These are phyloP conservation scores for Pardalotus punctatus DNA, from an alignment of 2,113 vertebrate species.

Conservation along the genomic window DNA sequence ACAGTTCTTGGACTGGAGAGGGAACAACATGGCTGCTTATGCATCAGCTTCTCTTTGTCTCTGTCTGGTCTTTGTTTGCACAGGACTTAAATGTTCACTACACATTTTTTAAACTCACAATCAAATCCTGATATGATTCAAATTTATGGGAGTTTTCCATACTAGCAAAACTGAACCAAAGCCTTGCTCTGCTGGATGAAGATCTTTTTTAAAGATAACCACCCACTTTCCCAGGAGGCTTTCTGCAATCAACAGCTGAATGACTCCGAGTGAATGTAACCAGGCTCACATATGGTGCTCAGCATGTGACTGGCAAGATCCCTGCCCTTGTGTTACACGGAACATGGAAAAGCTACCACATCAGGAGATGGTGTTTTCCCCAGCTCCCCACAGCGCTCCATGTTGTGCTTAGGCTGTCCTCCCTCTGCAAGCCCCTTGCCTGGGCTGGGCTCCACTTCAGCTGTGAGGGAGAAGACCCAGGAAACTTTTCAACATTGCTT, in stretches of 20 bases:
- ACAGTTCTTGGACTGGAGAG: background rate
- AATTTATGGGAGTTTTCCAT: background rate
- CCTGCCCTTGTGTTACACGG: background rate
- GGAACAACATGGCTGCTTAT: background rate
- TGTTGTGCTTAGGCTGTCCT: background rate
- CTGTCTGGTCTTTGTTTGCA: slow-evolving; percentile 9
- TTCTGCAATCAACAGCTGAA: background rate
- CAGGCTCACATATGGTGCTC: background rate
- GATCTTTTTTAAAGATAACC: background rate
- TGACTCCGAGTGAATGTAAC: background rate
- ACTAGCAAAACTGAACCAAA: background rate
- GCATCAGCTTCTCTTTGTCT: background rate
- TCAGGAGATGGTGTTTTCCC: background rate
- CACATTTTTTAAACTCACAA: background rate
- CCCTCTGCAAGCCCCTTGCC: background rate
- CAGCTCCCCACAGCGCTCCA: fast-evolving
- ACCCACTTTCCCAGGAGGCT: background rate
- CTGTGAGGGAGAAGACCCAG: background rate
- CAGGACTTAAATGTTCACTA: background rate
- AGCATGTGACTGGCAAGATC: background rate
- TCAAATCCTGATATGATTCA: background rate
- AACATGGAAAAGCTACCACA: background rate
- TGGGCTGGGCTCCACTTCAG: background rate
- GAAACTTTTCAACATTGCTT: background rate
- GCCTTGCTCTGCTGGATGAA: background rate